Base-by-base conservation (phyloP, 2,113 vertebrate species). In the Tachycineta bicolor region DNA sequence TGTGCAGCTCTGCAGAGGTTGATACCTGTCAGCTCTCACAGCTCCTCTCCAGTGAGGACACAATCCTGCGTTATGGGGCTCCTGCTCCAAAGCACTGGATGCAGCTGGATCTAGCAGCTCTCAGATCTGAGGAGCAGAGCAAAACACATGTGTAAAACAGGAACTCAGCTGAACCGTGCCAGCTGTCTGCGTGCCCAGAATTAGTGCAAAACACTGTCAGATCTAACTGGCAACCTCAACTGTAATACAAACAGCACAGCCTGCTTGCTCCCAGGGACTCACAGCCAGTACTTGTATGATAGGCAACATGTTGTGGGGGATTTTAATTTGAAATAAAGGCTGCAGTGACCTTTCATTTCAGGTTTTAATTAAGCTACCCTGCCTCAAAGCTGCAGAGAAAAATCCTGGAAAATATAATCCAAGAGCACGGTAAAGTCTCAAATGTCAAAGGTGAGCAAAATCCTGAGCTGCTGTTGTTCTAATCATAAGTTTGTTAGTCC, bases 21-120 rank as follows among this genome's bases (percentile, higher is more conserved):
- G 59, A 8, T 3, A 1, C 26, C 44, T 43, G 9, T 1, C 49
- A 16, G 49, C 59, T 44, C 74, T 16, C 53, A 6, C 59, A 22
- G 39, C 21, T 2, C 11, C 64, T 41, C 20, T 37, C 14, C 10
- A 3, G 10, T 6, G 2, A 47, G 53, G 70, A 82, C 44, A 6
- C 1, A 16, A 7, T 53, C 34, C 50, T 9, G 4, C 1, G 0
- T 5, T 5, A 1, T 2, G 22, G 34, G 60, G 26, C n/a, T 76
- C n/a, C 53, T 12, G 25, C 21, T 41, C 58, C 85, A 28, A 12
- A 76, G 83, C 82, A 6, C 46, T 14, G 75, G 41, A 26, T 14
- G 28, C 33, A 62, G 5, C 15, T 22, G 83, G 15, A 20, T n/a
- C 29, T 67, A 41, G 34, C 47, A 23, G 80, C 90, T 90, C 87